Conservation (phyloP, 2,113 vertebrate genomes). For the Monarcha castaneiventris region DNA sequence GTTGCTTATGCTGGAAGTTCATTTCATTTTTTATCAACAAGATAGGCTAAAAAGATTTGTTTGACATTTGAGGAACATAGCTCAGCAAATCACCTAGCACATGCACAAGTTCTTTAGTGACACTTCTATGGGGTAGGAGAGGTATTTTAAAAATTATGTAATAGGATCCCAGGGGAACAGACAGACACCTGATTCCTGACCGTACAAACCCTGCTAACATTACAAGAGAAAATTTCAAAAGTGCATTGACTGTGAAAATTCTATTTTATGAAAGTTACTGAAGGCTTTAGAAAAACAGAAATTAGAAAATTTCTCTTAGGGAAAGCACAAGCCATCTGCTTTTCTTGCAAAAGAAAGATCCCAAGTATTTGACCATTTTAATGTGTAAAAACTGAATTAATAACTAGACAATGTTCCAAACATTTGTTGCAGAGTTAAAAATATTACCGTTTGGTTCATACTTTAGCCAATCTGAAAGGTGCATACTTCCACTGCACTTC, state of each 20-base stretch:
- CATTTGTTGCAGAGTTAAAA: background rate
- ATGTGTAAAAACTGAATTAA: background rate
- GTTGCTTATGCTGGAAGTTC: background rate
- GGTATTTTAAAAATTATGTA: background rate
- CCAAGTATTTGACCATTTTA: background rate
- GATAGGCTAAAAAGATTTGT: background rate
- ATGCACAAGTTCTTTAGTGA: background rate
- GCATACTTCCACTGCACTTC: background rate
- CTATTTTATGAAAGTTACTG: background rate
- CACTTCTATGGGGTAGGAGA: background rate
- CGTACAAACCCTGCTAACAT: background rate
- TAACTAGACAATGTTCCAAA: background rate
- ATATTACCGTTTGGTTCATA: background rate
- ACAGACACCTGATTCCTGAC: background rate
- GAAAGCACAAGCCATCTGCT: background rate
- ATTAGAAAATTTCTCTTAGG: background rate
- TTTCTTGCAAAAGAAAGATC: background rate
- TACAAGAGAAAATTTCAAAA: background rate
- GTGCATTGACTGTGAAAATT: background rate
- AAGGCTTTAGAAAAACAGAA: background rate
- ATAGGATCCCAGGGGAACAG: background rate
- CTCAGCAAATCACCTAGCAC: background rate
- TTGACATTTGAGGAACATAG: background rate
- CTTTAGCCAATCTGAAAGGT: background rate
- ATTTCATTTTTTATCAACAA: background rate